Base-by-base conservation (phyloP, 2,888 invertebrate species). In the Patella ulyssiponensis region DNA sequence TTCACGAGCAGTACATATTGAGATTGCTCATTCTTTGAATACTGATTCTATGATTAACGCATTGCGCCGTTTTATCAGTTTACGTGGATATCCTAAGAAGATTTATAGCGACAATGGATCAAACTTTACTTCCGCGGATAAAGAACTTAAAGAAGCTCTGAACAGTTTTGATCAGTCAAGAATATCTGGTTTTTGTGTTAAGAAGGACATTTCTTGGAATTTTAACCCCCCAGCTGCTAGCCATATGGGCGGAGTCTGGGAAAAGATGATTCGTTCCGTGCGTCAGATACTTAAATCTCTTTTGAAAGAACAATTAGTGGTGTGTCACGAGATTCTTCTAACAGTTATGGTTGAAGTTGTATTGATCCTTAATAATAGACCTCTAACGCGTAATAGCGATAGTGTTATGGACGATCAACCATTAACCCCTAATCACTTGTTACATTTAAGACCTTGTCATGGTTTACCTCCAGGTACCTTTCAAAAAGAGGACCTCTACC, bases 341-440 rank as follows among this genome's bases (percentile, higher is more conserved):
- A 85, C 85, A 4, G 70, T 83, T n/a, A 27, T 85, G 4, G 17
- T 51, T 51, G 82, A 82, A 54, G 83, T 76, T 11, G 83, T 78
- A 44, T 23, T 23, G 33, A 74, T 79, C 7, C 52, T 83, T 5
- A 83, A 82, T 51, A 70, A 74, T 58, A 51, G 80, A 4, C 83
- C 83, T 14, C 2, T 58, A 58, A 58, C 58, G 5, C 12, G 15
- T 15, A 58, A 58, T 58, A 58, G 58, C 17, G 17, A 51, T 82
- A 20, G 79, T 79, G 2, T 58, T 69, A 23, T 70, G 78, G 5
- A 69, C 74, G 7, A 54, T 76, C 52, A 79, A 82, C 69, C 76
- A 51, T 74, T 89, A 2, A 88, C 88, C 0, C 88, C 89, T 11
- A 86, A 83, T 17, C 89, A 90, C 80, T 87, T 90, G 75, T 77